phyloP scores from a whole-genome alignment of 2,113 vertebrate genomes.

The Alligator sinensis region DNA sequence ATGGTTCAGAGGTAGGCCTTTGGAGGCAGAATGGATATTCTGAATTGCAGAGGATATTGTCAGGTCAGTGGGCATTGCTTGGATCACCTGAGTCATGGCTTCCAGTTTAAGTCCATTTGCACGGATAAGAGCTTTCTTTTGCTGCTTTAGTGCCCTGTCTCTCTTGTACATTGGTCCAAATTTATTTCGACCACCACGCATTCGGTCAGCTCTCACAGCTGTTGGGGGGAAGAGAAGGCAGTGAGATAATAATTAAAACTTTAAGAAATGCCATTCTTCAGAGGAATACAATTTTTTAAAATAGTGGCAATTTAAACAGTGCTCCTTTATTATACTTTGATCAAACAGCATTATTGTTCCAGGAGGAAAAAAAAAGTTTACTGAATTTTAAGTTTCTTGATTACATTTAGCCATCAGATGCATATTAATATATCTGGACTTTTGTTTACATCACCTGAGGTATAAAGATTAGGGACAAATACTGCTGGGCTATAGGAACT shows the following conservation, averaged over 20 bases:
- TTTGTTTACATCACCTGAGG: constrained; percentile 30
- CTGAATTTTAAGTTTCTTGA: constrained; percentile 25
- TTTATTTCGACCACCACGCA: constrained; percentile 98
- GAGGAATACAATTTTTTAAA: background rate
- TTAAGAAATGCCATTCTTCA: background rate
- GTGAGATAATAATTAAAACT: background rate
- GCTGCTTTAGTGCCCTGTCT: constrained; percentile 96
- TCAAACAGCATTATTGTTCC: background rate
- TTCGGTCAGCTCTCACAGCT: constrained; percentile 97
- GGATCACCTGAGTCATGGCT: constrained; percentile 98
- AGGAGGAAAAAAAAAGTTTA: constrained; percentile 19
- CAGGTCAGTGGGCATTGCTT: constrained; percentile 95
- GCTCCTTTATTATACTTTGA: background rate
- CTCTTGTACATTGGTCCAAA: constrained; percentile 99
- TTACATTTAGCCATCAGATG: constrained; percentile 47
- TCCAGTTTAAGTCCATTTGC: constrained; percentile 98
- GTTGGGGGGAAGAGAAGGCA: background rate
- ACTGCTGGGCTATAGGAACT: constrained; percentile 51
- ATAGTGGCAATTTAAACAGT: background rate
- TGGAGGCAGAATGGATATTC: constrained; percentile 97
- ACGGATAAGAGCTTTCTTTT: constrained; percentile 98
- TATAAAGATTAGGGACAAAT: constrained; percentile 3
- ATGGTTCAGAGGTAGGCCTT: constrained; percentile 96
- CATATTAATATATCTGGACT: constrained; percentile 16
- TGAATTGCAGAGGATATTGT: constrained; percentile 97